Evolutionary conservation across 1,140 invertebrate genomes (phyloP).

Genomic region (Aphelinus atriplicis): DNA sequence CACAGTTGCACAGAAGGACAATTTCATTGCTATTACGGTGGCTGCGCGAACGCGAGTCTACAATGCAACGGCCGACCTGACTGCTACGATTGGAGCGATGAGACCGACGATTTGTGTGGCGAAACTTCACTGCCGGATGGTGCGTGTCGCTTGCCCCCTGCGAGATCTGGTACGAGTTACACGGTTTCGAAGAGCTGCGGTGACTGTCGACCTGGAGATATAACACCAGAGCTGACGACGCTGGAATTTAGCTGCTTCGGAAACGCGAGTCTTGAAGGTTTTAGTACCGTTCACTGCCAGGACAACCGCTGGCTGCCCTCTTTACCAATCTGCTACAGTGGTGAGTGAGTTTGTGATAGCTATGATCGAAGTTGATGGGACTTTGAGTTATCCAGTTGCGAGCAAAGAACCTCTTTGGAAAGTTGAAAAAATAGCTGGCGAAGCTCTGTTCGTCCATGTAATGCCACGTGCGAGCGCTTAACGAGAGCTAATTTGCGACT

Average conservation of each 20-base stretch:
- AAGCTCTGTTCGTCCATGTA: too few relatives aligned
- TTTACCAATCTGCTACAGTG: conserved; percentile 45
- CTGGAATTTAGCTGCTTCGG: conserved; percentile 50
- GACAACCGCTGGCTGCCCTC: conserved; percentile 48
- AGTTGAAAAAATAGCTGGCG: too few relatives aligned
- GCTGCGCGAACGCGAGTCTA: conserved; percentile 72
- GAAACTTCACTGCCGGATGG: conserved; percentile 41
- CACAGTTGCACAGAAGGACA: conserved; percentile 56
- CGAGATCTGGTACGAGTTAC: conserved; percentile 43
- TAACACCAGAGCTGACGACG: conserved; percentile 49
- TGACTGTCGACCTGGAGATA: conserved; percentile 48
- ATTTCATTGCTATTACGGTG: conserved; percentile 68
- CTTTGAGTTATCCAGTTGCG: too few relatives aligned
- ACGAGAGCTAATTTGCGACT: too few relatives aligned
- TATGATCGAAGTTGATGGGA: neutral
- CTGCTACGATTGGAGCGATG: conserved; percentile 72
- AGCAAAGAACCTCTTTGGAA: too few relatives aligned
- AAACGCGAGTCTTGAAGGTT: conserved; percentile 46
- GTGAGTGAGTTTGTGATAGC: conserved; percentile 35
- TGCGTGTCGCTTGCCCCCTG: conserved; percentile 48
- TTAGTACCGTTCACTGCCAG: conserved; percentile 47
- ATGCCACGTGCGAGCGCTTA: too few relatives aligned
- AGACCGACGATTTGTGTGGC: conserved; percentile 45
- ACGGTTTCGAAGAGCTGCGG: conserved; percentile 40
- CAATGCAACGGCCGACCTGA: conserved; percentile 73